Conservation (phyloP, 2,797 vertebrate genomes). For the Taeniopygia guttata region DNA sequence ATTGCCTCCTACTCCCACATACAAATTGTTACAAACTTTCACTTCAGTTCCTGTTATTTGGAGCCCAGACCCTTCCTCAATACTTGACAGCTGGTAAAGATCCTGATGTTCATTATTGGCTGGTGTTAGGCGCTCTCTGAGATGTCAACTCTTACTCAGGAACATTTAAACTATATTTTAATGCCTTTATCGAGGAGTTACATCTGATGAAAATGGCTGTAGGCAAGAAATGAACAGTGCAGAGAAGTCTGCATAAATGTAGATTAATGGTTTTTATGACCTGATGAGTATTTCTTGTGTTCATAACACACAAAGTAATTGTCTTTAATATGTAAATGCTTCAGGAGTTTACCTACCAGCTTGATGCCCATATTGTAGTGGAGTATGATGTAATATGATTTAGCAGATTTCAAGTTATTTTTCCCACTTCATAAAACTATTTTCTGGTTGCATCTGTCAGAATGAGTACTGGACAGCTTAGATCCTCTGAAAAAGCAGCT, state of each 20-base stretch:
- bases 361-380: neutral
- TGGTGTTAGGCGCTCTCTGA: neutral
- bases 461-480: neutral
- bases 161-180: neutral
- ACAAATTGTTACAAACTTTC: neutral
- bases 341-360: neutral
- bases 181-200: neutral
- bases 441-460: neutral
- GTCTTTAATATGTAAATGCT: neutral
- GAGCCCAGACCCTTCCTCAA: neutral
- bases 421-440: neutral
- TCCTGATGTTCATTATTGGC: neutral
- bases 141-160: neutral
- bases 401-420: neutral
- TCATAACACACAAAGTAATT: neutral
- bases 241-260: neutral
- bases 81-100: neutral
- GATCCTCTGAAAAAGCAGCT: neutral
- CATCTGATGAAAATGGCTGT: neutral
- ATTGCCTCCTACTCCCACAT: neutral
- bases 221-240: neutral
- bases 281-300: neutral
- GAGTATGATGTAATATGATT: neutral
- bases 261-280: neutral
- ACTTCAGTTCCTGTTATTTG: neutral